Evolutionary conservation across 1,140 invertebrate species (phyloP), one percentile per base, ranked within the genome.

Genomic region (Cydia amplana): DNA sequence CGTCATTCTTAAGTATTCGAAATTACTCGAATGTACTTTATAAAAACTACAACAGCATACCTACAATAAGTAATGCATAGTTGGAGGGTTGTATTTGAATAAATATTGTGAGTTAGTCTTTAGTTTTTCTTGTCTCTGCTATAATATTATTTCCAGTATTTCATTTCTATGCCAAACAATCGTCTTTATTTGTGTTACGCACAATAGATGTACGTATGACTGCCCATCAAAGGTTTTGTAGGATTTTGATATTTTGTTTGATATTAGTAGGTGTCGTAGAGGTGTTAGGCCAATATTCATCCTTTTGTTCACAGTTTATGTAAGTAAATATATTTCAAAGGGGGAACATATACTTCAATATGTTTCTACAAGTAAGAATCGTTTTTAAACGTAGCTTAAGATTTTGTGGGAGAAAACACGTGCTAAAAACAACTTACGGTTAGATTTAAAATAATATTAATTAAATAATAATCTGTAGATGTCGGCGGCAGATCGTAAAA

Each of bases 181-280:
- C 25, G 23, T 32, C 20, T 65, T 25, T n/a, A 14, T 28, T 65
- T 28, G 25, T 65, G 9, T 16, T 28, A 28, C 28, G 14, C 25
- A 67, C 64, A 67, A 67, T 40, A 40, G 64, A 4, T 36, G 16
- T 67, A 40, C 64, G 64, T 67, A 23, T 18, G 32, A 40, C 40
- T 18, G 16, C 64, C 64, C 64, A 36, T 36, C 64, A 67, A 67
- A 67, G 64, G 28, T 36, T 67, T 67, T 14, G 5, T 4, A 32
- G 64, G 64, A 67, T 67, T 65, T 65, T 16, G 6, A 36, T 32
- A 65, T 65, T 23, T 67, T n/a, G 64, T 67, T 67, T 67, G 64
- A 67, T 67, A 28, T 67, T 67, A 67, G 64, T 67, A 67, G 5
- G 25, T 7, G 25, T 7, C 60, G 60, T 12, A 14, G 25, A 28